These are phyloP conservation scores for Acrocera orbiculus DNA, from an alignment of 2,888 invertebrate genomes.

Conservation along the genomic window DNA sequence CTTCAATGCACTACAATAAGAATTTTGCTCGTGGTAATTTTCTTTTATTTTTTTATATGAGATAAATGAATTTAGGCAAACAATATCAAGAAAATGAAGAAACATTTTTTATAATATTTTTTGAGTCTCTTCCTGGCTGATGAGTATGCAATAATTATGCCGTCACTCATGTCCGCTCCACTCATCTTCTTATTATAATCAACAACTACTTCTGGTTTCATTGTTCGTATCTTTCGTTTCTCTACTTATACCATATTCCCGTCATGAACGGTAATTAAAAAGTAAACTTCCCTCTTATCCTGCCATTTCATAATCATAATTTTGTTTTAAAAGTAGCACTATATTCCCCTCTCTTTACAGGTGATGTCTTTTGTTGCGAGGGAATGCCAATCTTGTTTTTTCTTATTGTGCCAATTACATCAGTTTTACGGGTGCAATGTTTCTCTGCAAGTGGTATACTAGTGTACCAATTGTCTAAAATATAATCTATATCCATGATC, in stretches of 20 bases:
- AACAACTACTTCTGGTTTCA: too few species aligned
- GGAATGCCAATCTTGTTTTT: slow-evolving; percentile 1
- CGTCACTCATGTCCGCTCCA: too few species aligned
- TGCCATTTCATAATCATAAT: neutral
- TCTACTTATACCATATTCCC: too few species aligned
- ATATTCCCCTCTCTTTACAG: neutral
- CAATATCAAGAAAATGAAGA: slow-evolving; percentile 1
- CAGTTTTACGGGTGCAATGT: neutral
- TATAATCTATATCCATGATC: too few species aligned
- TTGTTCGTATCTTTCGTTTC: too few species aligned
- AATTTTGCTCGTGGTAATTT: slow-evolving; percentile 1
- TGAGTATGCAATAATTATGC: too few species aligned
- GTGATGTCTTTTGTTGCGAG: too few species aligned
- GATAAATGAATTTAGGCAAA: neutral
- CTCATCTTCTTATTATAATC: too few species aligned
- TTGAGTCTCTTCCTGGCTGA: slow-evolving; percentile 1
- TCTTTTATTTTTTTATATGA: neutral
- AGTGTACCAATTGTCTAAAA: slow-evolving; percentile 1
- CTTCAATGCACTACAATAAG: too few species aligned
- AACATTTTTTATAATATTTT: slow-evolving; percentile 3
- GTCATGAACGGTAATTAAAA: too few species aligned
- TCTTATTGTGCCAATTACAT: neutral
- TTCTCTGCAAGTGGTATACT: slow-evolving; percentile 1
- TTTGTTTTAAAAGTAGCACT: neutral
- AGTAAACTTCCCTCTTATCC: too few species aligned